A percentile compares a stretch with the other conserved stretches of the same genome.
Evolutionary conservation across 2,888 invertebrate species (phyloP).

Genomic region (Phyto melanocephala): DNA sequence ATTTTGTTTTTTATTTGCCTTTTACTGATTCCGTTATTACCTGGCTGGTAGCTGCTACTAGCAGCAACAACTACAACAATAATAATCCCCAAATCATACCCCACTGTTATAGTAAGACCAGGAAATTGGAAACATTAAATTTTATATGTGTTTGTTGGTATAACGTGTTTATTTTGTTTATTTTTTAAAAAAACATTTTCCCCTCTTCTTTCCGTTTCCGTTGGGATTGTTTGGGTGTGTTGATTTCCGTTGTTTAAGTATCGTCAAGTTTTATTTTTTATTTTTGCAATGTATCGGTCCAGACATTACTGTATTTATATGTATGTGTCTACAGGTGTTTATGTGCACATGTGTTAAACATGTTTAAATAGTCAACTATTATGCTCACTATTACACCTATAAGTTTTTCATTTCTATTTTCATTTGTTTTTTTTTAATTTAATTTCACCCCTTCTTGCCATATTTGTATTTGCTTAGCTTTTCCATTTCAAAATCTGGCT

Average conservation of each 20-base stretch:
- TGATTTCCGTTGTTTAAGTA: slow-evolving; percentile 67
- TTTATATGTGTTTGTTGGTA: slow-evolving; percentile 61
- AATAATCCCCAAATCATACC: slow-evolving; percentile 6
- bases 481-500: slow-evolving; percentile 48
- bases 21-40: background rate
- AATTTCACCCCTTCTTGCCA: slow-evolving; percentile 27
- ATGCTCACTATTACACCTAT: slow-evolving; percentile 40
- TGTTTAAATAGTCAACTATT: slow-evolving; percentile 35
- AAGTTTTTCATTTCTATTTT: slow-evolving; percentile 11
- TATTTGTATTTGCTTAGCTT: slow-evolving; percentile 29
- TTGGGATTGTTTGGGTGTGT: slow-evolving; percentile 58
- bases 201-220: slow-evolving; percentile 52
- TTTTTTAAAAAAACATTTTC: slow-evolving; percentile 47
- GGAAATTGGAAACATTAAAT: slow-evolving; percentile 70
- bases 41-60: slow-evolving; percentile 10
- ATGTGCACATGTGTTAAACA: slow-evolving; percentile 12
- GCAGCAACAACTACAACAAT: background rate
- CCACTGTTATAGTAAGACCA: slow-evolving; percentile 39
- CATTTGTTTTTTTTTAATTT: background rate
- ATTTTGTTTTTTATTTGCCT: slow-evolving; percentile 24
- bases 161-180: slow-evolving; percentile 40
- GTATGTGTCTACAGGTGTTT: background rate
- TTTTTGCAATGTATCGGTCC: slow-evolving; percentile 29
- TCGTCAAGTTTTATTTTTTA: slow-evolving; percentile 19
- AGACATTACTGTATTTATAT: no score